These are phyloP conservation scores for Drosophila engyochracea DNA, from an alignment of 2,888 invertebrate genomes.

Conservation along the genomic window DNA sequence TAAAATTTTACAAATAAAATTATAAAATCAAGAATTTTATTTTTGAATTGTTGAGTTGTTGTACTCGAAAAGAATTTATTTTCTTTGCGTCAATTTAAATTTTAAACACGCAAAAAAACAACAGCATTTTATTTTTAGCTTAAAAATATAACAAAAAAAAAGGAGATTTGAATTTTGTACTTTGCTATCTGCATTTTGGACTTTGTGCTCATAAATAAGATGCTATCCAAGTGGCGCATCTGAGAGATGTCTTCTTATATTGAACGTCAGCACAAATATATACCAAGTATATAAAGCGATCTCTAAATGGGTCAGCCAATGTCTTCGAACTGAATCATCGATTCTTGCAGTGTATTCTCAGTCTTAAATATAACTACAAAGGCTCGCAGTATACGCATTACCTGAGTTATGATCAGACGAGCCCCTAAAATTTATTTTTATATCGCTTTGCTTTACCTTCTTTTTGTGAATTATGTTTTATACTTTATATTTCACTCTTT, in stretches of 20 bases:
- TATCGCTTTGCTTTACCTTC: not conserved
- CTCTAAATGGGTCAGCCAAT: not conserved
- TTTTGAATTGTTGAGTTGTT: not conserved
- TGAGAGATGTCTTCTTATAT: slow-evolving; percentile 18
- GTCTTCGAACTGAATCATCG: not conserved
- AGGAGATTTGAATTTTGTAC: slow-evolving; percentile 15
- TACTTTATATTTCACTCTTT: slow-evolving; percentile 13
- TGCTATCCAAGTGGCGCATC: slow-evolving; percentile 60
- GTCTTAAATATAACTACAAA: not conserved
- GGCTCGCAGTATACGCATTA: not conserved
- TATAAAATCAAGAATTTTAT: not conserved
- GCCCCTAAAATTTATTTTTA: slow-evolving; percentile 44
- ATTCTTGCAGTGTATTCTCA: slow-evolving; percentile 7
- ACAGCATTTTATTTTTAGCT: slow-evolving; percentile 33
- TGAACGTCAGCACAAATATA: slow-evolving; percentile 12
- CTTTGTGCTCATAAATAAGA: slow-evolving; percentile 62
- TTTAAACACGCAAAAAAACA: not conserved
- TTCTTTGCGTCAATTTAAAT: not conserved
- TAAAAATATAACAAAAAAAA: slow-evolving; percentile 9
- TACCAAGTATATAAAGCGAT: not conserved
- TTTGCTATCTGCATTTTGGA: slow-evolving; percentile 56
- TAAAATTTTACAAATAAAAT: not conserved
- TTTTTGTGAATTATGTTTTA: slow-evolving; percentile 4
- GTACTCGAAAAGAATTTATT: not conserved
- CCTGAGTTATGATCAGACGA: slow-evolving; percentile 40